Evolutionary conservation across 2,888 invertebrate genomes (phyloP).

Genomic region (Drosophila nigricruria): DNA sequence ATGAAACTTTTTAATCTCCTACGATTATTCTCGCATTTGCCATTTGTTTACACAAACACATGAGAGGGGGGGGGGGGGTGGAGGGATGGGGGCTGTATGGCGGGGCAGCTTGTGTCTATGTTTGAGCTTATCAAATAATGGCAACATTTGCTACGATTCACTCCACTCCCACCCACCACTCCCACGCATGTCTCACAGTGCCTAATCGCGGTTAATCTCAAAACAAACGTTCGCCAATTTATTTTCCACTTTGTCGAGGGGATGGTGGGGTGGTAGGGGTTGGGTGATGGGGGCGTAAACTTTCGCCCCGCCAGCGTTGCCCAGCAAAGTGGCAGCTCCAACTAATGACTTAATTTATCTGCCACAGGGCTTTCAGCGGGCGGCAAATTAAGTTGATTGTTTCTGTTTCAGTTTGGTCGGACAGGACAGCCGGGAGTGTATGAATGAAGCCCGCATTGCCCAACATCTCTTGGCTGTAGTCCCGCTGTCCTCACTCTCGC

Average conservation of each 20-base stretch:
- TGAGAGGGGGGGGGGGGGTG: background rate
- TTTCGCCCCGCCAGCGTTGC: slow-evolving; percentile 35
- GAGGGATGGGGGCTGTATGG: background rate
- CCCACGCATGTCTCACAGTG: slow-evolving; percentile 42
- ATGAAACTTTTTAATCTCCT: slow-evolving; percentile 83
- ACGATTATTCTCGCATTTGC: slow-evolving; percentile 85
- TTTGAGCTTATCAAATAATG: slow-evolving; percentile 82
- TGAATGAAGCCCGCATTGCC: slow-evolving; percentile 51
- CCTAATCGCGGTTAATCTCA: slow-evolving; percentile 85
- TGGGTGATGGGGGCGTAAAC: slow-evolving; percentile 25
- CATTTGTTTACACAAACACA: slow-evolving; percentile 81
- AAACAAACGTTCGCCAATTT: slow-evolving; percentile 85
- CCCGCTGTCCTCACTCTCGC: background rate
- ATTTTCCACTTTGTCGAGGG: slow-evolving; percentile 80
- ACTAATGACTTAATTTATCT: slow-evolving; percentile 86
- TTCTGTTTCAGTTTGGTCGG: slow-evolving; percentile 49
- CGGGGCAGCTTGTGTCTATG: slow-evolving; percentile 55
- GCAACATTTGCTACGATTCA: slow-evolving; percentile 81
- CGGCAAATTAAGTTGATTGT: slow-evolving; percentile 83
- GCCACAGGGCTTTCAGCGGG: slow-evolving; percentile 84
- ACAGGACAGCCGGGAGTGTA: slow-evolving; percentile 5
- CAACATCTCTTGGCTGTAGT: slow-evolving; percentile 1
- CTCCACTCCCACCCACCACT: slow-evolving; percentile 27
- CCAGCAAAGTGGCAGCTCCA: slow-evolving; percentile 72
- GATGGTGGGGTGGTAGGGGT: background rate